Base-by-base conservation (phyloP, 2,113 vertebrate species). In the Felis catus region DNA sequence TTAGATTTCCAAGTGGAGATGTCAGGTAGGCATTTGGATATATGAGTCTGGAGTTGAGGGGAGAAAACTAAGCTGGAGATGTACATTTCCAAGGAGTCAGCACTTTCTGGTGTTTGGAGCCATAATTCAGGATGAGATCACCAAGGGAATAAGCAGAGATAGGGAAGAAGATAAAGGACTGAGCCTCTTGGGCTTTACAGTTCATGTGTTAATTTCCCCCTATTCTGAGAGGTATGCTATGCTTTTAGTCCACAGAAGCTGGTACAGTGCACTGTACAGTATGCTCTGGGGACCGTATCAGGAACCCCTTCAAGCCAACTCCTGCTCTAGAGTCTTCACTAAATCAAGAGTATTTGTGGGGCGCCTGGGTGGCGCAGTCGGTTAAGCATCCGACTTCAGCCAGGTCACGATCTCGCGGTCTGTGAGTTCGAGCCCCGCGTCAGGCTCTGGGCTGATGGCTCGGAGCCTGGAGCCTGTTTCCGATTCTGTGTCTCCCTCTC, bases 91-190 rank as follows among this genome's bases (percentile, higher is more conserved):
- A 73, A 95, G 90, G 53, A 93, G 71, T 94, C 61, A 93, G 84
- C 61, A 85, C 66, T 96, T 94, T 89, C 79, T 94, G 65, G 11
- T 94, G 81, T 94, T 93, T 58, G 63, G 71, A 91, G 53, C 33
- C 79, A 74, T 94, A 96, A 92, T 92, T 97, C 83, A 98, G 39
- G 66, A 94, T 97, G 94, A 97, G 87, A 89, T 97, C 93, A 96
- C 65, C 45, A n/a, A 85, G 27, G 39, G 55, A 65, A 68, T 76
- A 70, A 90, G 74, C n/a, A 53, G 80, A 87, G 39, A 93, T 39
- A 80, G 71, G 74, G 89, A 88, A 89, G 36, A 94, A 63, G 61
- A 96, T 66, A 76, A 86, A 89, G 45, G 18, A 65, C 41, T 76
- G 82, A 94, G 66, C 36, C 61, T 95, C 86, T 58, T 71, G 85